Evolutionary conservation across 2,888 invertebrate species (phyloP), one percentile per base, ranked within the genome.

Genomic region (Limenitis camilla): DNA sequence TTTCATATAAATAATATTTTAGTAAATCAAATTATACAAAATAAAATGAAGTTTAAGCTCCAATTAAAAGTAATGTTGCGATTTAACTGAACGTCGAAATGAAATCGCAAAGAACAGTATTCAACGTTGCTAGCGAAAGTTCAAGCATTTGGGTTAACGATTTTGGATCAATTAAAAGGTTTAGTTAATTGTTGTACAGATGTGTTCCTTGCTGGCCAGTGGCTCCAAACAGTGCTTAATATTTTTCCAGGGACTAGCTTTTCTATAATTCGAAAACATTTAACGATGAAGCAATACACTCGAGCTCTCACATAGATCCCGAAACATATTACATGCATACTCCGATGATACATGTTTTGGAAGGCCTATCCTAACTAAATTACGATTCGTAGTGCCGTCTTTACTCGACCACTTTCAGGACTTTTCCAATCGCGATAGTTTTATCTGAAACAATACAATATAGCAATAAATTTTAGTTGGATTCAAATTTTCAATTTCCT

Each of bases 361-460:
- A 85, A 88, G 77, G 78, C 81, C 85, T 87, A 86, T 78, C 84
- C 88, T 87, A 87, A 74, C 81, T 86, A 83, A 79, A 81, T 82
- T 86, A 85, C 78, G 80, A 78, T 70, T 76, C 65, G 71, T 81
- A 81, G 81, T 81, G 83, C 81, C 81, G 78, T 64, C 82, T 89
- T 93, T 93, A 97, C 88, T 96, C 96, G 76, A 96, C 89, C 81
- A 97, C 94, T 90, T 97, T 97, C 82, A 98, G 91, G 86, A 98
- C 97, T 91, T 99, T 99, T 74, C 99, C 99, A 81, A 99, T 98
- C 69, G 98, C 99, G 89, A 99, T 98, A 53, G 85, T 86, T 80
- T 86, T 85, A 78, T 86, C 86, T 85, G 86, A 64, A 84, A 85
- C 62, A 57, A 69, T 65, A 60, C 57, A 60, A 43, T 40, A 45